Base-by-base conservation (phyloP, 2,888 invertebrate genomes). In the Brachynemurus nebulosus region DNA sequence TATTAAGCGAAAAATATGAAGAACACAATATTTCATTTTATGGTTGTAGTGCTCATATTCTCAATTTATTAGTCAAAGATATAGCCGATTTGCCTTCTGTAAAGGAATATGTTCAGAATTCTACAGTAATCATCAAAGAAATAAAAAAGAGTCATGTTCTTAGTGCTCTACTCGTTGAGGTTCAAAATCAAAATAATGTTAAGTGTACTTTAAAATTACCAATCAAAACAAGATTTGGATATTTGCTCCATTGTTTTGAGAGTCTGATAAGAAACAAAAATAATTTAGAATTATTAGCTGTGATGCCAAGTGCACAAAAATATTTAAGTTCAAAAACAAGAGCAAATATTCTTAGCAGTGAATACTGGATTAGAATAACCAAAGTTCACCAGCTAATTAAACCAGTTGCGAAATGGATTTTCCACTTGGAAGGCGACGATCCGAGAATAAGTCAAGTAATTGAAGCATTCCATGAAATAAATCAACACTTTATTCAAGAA, bases 71-170 rank as follows among this genome's bases (percentile, higher is more conserved):
- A 36, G 16, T 36, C 16, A 51, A 52, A 45, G 51, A 54, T 44
- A 51, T 54, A 43, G 46, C 48, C n/a, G 46, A 45, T 17, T 35
- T 47, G 25, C 38, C 45, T 1, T 44, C 46, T 43, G 39, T 52
- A 9, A 43, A 35, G 17, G 44, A 36, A 34, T 39, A 52, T 33
- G 44, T 51, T 14, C 48, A 49, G 36, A 45, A 48, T 38, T 48
- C 51, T 34, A 50, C 49, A 21, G 37, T 46, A 3, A 41, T 54
- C 12, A 40, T 54, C 4, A 54, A 53, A 43, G 51, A 52, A 48
- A 51, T 54, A 8, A 53, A 54, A 45, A 49, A 50, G 16, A 50
- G 50, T 27, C 51, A 52, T 19, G 42, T 54, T 6, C 34, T 53
- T 23, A 48, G 46, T 23, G 47, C 50, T 1, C 17, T 52, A 23